Percentiles rank a stretch among this genome's conserved stretches.
Conservation (phyloP, 2,888 invertebrate species). For the Penaeus monodon region DNA sequence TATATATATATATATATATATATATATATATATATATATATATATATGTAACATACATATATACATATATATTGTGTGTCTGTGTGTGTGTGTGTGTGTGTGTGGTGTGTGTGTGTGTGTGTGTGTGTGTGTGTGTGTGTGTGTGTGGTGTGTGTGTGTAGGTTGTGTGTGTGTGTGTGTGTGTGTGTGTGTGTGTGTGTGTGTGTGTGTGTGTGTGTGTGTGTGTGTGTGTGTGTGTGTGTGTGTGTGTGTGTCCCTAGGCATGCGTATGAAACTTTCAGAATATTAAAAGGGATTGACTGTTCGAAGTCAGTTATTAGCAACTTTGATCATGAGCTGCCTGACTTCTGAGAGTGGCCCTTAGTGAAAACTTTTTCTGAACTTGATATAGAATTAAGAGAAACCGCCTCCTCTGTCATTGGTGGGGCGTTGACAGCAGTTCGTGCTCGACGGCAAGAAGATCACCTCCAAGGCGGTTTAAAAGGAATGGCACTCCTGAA, state of each 20-base stretch:
- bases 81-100: not conserved
- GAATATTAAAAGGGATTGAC: not conserved
- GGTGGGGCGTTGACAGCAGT: too few species aligned
- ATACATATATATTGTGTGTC: not conserved
- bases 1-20: not conserved
- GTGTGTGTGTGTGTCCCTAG: not conserved
- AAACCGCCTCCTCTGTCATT: not conserved
- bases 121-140: not conserved
- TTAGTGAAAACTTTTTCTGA: too few species aligned
- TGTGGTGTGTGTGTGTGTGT: slow-evolving; percentile 16
- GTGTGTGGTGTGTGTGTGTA: slow-evolving; percentile 2
- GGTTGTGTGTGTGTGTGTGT: not conserved
- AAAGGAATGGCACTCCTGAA: too few species aligned
- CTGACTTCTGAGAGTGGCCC: too few species aligned
- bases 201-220: not conserved
- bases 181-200: slow-evolving; percentile 3
- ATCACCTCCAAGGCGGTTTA: too few species aligned
- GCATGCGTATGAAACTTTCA: not conserved
- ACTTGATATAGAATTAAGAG: too few species aligned
- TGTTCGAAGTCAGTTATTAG: too few species aligned
- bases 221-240: not conserved
- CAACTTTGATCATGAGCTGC: too few species aligned
- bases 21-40: not conserved
- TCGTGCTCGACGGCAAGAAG: too few species aligned
- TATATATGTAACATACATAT: not conserved